Conservation (phyloP, 2,797 vertebrate species). For the Pangasius larnaudii region DNA sequence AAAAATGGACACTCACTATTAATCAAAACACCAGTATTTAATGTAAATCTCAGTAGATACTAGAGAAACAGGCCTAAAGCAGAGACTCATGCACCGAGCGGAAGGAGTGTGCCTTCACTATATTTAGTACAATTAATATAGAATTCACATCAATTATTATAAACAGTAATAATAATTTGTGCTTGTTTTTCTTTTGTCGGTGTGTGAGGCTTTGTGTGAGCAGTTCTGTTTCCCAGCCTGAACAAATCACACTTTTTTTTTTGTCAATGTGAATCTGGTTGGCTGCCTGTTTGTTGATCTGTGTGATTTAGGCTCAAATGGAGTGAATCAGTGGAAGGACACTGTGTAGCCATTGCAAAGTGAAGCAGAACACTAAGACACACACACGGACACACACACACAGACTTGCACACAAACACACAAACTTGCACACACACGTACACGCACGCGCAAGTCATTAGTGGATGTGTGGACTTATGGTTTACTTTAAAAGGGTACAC, state of each 20-base stretch:
- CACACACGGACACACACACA: conserved; percentile 19
- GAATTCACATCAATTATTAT: not conserved
- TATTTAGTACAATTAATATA: conserved; percentile 9
- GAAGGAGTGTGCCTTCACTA: not conserved
- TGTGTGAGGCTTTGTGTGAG: not conserved
- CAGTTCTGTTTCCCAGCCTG: not conserved
- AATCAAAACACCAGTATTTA: conserved; percentile 32
- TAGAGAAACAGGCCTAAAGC: conserved; percentile 14
- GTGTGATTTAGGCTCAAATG: conserved; percentile 50
- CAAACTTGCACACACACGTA: conserved; percentile 6
- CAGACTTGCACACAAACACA: conserved; percentile 11
- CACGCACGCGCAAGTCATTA: conserved; percentile 27
- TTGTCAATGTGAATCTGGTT: conserved; percentile 44
- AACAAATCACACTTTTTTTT: conserved; percentile 29
- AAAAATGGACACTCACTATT: conserved; percentile 9
- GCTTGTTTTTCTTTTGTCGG: not conserved
- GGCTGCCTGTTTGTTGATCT: conserved; percentile 50
- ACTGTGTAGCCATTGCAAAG: conserved; percentile 43
- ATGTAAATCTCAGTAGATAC: conserved; percentile 31
- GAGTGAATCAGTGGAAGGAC: conserved; percentile 44
- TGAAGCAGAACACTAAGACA: conserved; percentile 39
- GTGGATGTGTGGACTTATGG: conserved; percentile 7
- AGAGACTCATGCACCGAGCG: not conserved
- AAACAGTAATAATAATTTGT: not conserved
- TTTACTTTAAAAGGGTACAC: conserved; percentile 22